Base-by-base conservation (phyloP, 2,888 invertebrate species). In the Cryptophagus acutangulus region DNA sequence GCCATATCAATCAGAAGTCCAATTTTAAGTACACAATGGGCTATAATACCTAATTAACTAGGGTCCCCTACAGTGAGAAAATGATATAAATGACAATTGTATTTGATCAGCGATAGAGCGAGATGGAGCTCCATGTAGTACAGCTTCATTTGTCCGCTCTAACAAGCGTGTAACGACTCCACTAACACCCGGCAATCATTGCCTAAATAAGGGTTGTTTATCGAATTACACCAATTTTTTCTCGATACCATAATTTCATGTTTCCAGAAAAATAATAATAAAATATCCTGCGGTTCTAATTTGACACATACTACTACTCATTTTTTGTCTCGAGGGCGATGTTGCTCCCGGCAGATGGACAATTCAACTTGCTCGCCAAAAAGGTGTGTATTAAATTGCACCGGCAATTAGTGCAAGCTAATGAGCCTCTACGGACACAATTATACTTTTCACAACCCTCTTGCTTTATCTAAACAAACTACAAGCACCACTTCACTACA, bases 391-490 rank as follows among this genome's bases (percentile, higher is more conserved):
- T 66, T 66, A 66, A 61, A 66, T 66, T 66, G 63, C 58, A 57
- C 41, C 58, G 55, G 60, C 65, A 67, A 67, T 67, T 67, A 66
- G 61, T 50, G 57, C 54, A 43, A 48, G 49, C 65, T 66, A 67
- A 67, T 65, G 67, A 67, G 65, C 59, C 66, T 59, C 65, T 60
- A 57, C 59, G 62, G 65, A 62, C 60, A 62, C 63, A 65, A 66
- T 66, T 66, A 66, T 59, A 56, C 62, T 63, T 63, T 57, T 59
- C 59, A 58, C 56, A 48, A 52, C 48, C 49, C 46, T 48, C 45
- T 52, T 45, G 52, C 56, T 59, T 57, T 54, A 53, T 52, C 38
- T 47, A 28, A 17, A 20, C 6, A 20, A 20, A 20, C 24, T 20
- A n/a, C 24, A 20, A 20, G n/a, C 6, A 8, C 6, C 24, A 8